Percentiles rank a stretch among this genome's conserved stretches.
Conservation (phyloP, 2,797 vertebrate species). For the Ceyx erithaca region DNA sequence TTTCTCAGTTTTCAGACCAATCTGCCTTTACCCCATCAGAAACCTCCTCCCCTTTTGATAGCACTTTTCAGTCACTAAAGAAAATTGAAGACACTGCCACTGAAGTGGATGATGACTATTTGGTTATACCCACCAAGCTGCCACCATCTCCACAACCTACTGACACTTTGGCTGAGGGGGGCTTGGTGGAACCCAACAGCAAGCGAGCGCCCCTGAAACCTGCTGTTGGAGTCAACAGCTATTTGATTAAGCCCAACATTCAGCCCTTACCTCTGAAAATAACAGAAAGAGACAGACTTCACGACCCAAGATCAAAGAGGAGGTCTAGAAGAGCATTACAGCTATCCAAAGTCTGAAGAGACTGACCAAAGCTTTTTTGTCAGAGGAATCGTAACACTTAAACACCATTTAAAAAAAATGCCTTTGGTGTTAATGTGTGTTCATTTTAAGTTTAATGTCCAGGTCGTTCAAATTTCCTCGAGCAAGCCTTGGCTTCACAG, state of each 20-base stretch:
- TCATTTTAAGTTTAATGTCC: constrained; percentile 58
- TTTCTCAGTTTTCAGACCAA: constrained; percentile 93
- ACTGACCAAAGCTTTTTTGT: constrained; percentile 84
- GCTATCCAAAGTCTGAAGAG: constrained; percentile 83
- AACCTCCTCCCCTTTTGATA: constrained; percentile 73
- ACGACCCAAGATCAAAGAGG: constrained; percentile 79
- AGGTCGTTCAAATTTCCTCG: constrained; percentile 42
- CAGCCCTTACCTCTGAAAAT: constrained; percentile 74
- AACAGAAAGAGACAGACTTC: constrained; percentile 77
- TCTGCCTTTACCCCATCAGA: constrained; percentile 79
- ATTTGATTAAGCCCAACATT: constrained; percentile 76
- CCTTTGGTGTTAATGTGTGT: constrained; percentile 51
- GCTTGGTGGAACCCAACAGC: constrained; percentile 56
- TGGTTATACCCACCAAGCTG: constrained; percentile 33
- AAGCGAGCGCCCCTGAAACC: constrained; percentile 68
- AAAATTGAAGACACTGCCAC: constrained; percentile 63
- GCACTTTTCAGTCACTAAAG: constrained; percentile 71
- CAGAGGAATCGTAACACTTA: constrained; percentile 87
- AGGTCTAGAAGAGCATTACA: constrained; percentile 82
- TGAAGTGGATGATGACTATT: constrained; percentile 54
- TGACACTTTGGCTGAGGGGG: constrained; percentile 42
- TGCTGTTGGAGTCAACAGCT: constrained; percentile 72
- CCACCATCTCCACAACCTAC: constrained; percentile 66
- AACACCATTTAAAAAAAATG: constrained; percentile 72
- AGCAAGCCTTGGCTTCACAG: background rate